Evolutionary conservation across 2,113 vertebrate genomes (phyloP), one percentile per base, ranked within the genome.

Genomic region (Phalacrocorax carbo): DNA sequence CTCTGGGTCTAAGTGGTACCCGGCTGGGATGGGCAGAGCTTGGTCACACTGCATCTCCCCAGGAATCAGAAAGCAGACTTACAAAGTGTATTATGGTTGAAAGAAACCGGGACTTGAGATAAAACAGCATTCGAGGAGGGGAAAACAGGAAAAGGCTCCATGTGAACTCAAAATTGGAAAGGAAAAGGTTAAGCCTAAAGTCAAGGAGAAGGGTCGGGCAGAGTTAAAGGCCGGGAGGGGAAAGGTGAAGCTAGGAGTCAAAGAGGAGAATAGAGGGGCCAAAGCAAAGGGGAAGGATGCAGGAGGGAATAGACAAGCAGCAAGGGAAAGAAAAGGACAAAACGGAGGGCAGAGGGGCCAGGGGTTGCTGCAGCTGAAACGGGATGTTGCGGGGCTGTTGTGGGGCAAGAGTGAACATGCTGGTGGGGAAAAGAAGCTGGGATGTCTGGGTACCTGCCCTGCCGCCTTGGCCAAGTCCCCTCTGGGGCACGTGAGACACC

Each of bases 161-260:
- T 71, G 68, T 48, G 62, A 60, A 22, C 48, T 76, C 61, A 12
- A 29, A 69, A 93, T 68, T 0, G 1, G 86, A 40, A 90, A 83
- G 38, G 66, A 85, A 96, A 65, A 94, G 88, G 82, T 93, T 96
- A 94, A 93, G 49, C 66, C 62, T 80, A 20, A 93, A 93, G 70
- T 82, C 88, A 94, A 72, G 82, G 88, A 92, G 90, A 90, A 80
- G 54, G 58, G 20, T 85, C 22, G 7, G 49, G 65, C 29, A 76
- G 86, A 77, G 49, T 27, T 29, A 77, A 83, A 77, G 75, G 52
- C 51, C 7, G 4, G 38, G 72, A 88, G 65, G 48, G 66, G 57
- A 82, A 85, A 85, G 76, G 62, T 30, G 15, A 90, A 68, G 38
- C 38, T 48, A 20, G 52, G 65, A 90, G 81, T 38, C 15, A 68